phyloP scores from a whole-genome alignment of 2,113 vertebrate species.

The Anseranas semipalmata region DNA sequence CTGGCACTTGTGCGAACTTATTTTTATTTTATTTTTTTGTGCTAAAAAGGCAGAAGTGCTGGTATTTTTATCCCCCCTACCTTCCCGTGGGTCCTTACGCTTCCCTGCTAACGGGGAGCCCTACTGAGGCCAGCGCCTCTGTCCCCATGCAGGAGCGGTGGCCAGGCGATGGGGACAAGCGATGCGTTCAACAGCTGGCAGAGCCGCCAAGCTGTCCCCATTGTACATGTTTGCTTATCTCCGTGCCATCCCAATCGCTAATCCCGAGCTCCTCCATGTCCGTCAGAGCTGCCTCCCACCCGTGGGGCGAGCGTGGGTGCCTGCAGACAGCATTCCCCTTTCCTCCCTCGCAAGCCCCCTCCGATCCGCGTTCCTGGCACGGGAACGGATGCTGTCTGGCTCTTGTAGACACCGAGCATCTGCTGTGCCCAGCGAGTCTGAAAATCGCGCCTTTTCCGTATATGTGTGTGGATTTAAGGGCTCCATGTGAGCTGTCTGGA shows the following conservation, averaged over 20 bases:
- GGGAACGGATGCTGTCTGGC: conserved; percentile 6
- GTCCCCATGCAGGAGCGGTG: neutral
- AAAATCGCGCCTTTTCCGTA: neutral
- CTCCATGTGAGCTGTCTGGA: neutral
- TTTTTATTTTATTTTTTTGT: neutral
- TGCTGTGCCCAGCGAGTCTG: conserved; percentile 16
- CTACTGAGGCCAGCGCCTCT: neutral
- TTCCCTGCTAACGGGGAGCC: neutral
- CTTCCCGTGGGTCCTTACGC: rapidly evolving
- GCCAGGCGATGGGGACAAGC: rapidly evolving
- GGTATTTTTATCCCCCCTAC: neutral
- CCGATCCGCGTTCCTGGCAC: neutral
- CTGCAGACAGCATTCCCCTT: rapidly evolving
- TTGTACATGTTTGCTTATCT: neutral
- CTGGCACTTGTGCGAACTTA: neutral
- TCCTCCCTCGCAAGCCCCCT: neutral
- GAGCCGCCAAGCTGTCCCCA: neutral
- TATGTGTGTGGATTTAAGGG: neutral
- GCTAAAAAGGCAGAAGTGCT: neutral
- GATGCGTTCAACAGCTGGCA: neutral
- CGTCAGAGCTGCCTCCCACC: neutral
- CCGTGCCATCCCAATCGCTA: neutral
- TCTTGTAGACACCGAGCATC: conserved; percentile 22
- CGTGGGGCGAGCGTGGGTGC: neutral
- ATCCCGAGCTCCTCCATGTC: neutral